Evolutionary conservation across 2,888 invertebrate species (phyloP), one percentile per base, ranked within the genome.

Genomic region (Amphipyra tragopoginis): DNA sequence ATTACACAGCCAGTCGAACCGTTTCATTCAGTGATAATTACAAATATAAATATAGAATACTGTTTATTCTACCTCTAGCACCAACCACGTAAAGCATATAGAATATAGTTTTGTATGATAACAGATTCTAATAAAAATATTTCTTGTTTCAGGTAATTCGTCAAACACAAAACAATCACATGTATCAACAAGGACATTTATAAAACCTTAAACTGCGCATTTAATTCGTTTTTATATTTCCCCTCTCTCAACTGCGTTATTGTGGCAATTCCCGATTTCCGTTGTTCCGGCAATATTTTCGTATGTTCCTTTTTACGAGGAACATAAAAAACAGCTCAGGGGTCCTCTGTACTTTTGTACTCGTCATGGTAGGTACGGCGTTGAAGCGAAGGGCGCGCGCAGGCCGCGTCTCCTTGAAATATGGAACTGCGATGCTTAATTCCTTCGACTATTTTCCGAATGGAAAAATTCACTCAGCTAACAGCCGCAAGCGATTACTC

Each of bases 381-480:
- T 80, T 65, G 68, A 60, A 47, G 67, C 40, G 36, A 77, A 75
- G 78, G 75, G 81, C 62, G 77, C 69, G 74, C 78, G 82, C 79
- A 76, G 79, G 81, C 75, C 76, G 75, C 77, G 77, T 85, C 82
- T 80, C 72, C 82, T 84, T 90, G 85, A 89, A 89, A 91, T 90
- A 91, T 91, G 88, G 88, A 89, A 89, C 87, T 76, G 78, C 81
- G 84, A 77, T 87, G 86, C 83, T 87, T 91, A 91, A 93, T 92
- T 91, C 88, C 85, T 91, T 86, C 71, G 85, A 83, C 88, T 87
- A 88, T 93, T 93, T 91, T 87, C 88, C 86, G 87, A 92, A 92
- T 93, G 90, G 89, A 90, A 90, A 90, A 90, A 91, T 89, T 92
- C 92, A 91, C 90, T 92, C 89, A 87, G 86, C 86, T 65, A 81